Base-by-base conservation (phyloP, 1,140 invertebrate genomes). In the Leptonema lineaticorne region DNA sequence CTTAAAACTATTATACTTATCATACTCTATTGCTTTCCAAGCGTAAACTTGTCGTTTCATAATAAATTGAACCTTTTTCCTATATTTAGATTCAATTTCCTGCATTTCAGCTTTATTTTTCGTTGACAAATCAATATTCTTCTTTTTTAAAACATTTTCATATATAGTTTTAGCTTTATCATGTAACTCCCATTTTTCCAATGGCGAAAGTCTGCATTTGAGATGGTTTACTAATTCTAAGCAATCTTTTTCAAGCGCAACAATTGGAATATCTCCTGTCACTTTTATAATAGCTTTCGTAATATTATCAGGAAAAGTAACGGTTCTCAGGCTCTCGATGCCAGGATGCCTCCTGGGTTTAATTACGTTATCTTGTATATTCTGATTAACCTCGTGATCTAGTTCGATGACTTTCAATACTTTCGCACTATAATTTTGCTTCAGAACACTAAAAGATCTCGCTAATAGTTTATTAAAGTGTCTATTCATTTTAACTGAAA, bases 11-110 rank as follows among this genome's bases (percentile, higher is more conserved):
- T 84, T 87, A 20, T 87, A 79, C 41, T 82, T 76, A 71, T 89
- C 83, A 74, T 91, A 95, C 3, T 85, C 75, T 14, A 93, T 82
- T n/a, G 88, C 82, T 71, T 84, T 82, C 91, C 92, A 94, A 63
- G 85, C 82, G 75, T 91, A 90, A 0, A 89, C 76, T 60, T 85
- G 82, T 33, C 83, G 75, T 62, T 76, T 84, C 62, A 79, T 69
- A 29, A 78, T 74, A 30, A 79, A 73, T 22, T 77, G 67, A 28
- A 77, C 70, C 26, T 80, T 75, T 14, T 75, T 77, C 22, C 81
- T 68, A 41, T 63, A 63, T 29, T 76, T 74, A 46, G 75, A 69
- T 29, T 75, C 64, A 4, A 67, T 27, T 30, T 78, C 59, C 20
- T 78, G 63, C 8, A 74, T 73, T 27, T 74, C 37, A 75, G 73